Percentiles rank a stretch among this genome's conserved stretches.
These are phyloP conservation scores for Agonopterix subpropinquella DNA, from an alignment of 2,888 invertebrate genomes.

Conservation along the genomic window DNA sequence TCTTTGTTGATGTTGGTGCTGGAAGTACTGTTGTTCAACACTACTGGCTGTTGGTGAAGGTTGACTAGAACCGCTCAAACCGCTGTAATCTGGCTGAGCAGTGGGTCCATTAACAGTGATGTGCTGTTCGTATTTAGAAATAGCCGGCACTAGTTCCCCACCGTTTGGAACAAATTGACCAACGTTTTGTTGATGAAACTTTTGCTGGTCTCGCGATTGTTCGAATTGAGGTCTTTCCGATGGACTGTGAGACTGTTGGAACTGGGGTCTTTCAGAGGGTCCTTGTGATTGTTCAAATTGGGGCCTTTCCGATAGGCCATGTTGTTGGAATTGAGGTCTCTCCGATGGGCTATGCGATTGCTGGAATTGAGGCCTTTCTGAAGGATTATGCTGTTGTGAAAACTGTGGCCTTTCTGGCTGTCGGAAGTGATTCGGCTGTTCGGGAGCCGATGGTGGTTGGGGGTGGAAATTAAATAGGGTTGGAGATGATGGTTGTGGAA, in stretches of 20 bases:
- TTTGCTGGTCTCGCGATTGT: constrained; percentile 28
- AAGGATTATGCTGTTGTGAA: constrained; percentile 22
- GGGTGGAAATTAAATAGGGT: constrained; percentile 58
- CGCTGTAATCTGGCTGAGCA: constrained; percentile 36
- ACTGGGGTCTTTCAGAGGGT: constrained; percentile 28
- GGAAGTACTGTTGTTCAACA: constrained; percentile 3
- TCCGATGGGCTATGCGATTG: constrained; percentile 31
- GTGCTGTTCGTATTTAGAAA: constrained; percentile 88
- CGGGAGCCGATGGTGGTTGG: constrained; percentile 48
- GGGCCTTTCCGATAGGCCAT: constrained; percentile 32
- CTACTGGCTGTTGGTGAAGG: constrained; percentile 21
- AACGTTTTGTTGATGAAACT: constrained; percentile 58
- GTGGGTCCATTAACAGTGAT: constrained; percentile 73
- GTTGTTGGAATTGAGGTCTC: constrained; percentile 26
- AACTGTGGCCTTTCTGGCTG: constrained; percentile 29
- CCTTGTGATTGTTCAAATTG: constrained; percentile 33
- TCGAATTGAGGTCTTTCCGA: constrained; percentile 28
- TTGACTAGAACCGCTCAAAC: constrained; percentile 35
- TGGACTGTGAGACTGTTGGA: constrained; percentile 45
- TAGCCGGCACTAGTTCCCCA: constrained; percentile 84
- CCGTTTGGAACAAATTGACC: constrained; percentile 76
- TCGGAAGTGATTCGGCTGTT: constrained; percentile 34
- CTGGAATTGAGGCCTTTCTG: constrained; percentile 29
- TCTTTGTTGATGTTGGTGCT: constrained; percentile 14
- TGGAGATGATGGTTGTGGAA: constrained; percentile 59